Conservation (phyloP, 2,888 invertebrate species). For the Lathronympha strigana region DNA sequence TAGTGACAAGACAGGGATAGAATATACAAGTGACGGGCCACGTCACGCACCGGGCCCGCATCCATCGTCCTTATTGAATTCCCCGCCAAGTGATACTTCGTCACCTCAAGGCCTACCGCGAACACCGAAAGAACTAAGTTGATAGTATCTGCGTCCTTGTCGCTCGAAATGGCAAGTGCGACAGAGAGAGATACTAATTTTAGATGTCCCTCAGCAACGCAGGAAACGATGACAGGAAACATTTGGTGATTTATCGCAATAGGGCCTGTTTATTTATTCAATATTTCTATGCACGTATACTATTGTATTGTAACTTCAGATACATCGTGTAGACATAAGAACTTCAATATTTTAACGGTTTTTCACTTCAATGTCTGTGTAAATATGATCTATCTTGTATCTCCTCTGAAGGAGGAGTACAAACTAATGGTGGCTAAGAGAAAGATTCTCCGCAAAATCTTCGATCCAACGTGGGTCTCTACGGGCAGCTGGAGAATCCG, state of each 20-base stretch:
- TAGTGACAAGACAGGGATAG: constrained; percentile 58
- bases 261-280: constrained; percentile 26
- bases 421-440: no score
- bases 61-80: constrained; percentile 73
- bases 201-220: no score
- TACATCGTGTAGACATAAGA: constrained; percentile 12
- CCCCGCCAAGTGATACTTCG: constrained; percentile 72
- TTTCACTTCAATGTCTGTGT: neutral
- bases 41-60: constrained; percentile 61
- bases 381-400: no score
- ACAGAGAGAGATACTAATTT: no score
- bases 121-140: no score
- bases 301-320: constrained; percentile 22
- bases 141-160: no score
- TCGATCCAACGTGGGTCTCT: no score
- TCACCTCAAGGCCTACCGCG: constrained; percentile 66
- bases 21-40: constrained; percentile 62
- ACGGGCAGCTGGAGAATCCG: no score
- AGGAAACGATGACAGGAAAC: constrained; percentile 69
- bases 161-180: no score
- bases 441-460: no score
- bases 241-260: constrained; percentile 53
- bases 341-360: neutral
- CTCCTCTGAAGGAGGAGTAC: no score
- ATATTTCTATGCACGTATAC: constrained; percentile 34